Conservation (phyloP, 2,113 vertebrate species). For the Puma concolor region DNA sequence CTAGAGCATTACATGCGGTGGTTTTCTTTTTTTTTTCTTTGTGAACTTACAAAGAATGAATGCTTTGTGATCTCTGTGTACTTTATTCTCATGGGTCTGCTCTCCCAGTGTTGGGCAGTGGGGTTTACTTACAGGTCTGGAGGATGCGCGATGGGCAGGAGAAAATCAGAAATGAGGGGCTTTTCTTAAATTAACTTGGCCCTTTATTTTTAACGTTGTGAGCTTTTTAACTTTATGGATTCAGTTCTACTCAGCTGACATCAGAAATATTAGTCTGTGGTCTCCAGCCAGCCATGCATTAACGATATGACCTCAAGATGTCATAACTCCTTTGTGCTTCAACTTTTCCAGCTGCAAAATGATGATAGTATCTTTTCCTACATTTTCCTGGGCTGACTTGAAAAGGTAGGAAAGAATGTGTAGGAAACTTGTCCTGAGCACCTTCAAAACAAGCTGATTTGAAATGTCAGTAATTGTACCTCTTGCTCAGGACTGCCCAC, state of each 20-base stretch:
- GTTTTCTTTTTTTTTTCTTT: not conserved
- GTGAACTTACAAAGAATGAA: not conserved
- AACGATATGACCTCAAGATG: not conserved
- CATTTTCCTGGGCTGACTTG: not conserved
- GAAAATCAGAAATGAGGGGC: not conserved
- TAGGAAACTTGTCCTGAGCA: not conserved
- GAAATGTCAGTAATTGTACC: not conserved
- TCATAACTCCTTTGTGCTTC: not conserved
- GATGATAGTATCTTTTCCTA: not conserved
- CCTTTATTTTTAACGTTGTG: not conserved
- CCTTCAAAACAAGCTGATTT: not conserved
- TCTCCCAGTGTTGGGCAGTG: not conserved
- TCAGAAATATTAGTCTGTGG: not conserved
- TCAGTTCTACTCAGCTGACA: not conserved
- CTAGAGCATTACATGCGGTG: not conserved
- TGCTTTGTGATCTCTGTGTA: not conserved
- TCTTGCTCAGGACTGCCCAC: not conserved
- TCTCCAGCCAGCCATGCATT: not conserved
- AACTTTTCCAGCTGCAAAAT: not conserved
- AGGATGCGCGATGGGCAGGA: not conserved
- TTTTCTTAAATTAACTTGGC: not conserved
- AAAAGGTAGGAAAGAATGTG: constrained; percentile 13
- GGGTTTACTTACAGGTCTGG: not conserved
- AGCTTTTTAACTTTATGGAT: not conserved
- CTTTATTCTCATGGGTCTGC: not conserved